These are phyloP conservation scores for Rhodophaea formosa DNA, from an alignment of 2,888 invertebrate species.

Conservation along the genomic window DNA sequence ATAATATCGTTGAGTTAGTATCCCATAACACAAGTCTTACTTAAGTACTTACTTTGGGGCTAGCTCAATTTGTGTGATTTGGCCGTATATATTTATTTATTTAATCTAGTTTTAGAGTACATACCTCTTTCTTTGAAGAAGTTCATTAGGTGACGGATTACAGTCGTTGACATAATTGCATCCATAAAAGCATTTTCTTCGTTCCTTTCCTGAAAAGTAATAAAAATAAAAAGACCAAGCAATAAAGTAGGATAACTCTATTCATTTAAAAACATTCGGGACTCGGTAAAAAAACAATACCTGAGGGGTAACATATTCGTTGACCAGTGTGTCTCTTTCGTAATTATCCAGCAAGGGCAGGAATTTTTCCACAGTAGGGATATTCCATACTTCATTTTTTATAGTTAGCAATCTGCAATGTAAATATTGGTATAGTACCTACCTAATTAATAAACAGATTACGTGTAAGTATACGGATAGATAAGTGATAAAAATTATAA, in stretches of 20 bases:
- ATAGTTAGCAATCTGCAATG: constrained; percentile 84
- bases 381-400: constrained; percentile 82
- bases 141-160: constrained; percentile 86
- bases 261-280: too few species aligned
- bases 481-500: neutral
- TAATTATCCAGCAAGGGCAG: constrained; percentile 92
- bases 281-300: constrained; percentile 36
- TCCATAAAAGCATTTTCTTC: constrained; percentile 92
- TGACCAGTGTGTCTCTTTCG: constrained; percentile 85
- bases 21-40: too few species aligned
- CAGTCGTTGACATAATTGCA: constrained; percentile 86
- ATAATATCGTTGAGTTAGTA: too few species aligned
- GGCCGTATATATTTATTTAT: too few species aligned
- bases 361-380: constrained; percentile 88
- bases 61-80: too few species aligned
- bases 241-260: too few species aligned
- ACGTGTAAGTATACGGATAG: neutral
- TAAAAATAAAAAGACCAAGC: neutral
- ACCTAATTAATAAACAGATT: neutral
- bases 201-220: constrained; percentile 79
- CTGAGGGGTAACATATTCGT: constrained; percentile 88
- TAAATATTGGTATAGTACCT: constrained; percentile 18
- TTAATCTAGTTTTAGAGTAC: neutral
- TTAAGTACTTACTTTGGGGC: too few species aligned
- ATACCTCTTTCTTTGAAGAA: constrained; percentile 84